Conservation (phyloP, 2,113 vertebrate species). For the Pantherophis guttatus region DNA sequence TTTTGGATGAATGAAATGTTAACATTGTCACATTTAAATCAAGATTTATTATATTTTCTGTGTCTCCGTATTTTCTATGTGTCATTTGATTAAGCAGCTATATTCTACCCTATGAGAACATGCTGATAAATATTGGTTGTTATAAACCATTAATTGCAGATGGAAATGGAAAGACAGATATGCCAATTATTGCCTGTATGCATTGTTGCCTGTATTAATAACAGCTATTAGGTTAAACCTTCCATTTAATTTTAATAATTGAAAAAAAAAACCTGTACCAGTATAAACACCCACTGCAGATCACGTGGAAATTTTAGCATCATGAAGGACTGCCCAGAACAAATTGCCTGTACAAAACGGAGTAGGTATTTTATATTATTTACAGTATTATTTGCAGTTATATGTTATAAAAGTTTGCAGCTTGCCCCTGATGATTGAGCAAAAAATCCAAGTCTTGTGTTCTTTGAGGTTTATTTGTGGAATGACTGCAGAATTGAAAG, state of each 20-base stretch:
- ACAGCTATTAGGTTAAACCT: not conserved
- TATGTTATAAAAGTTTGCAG: not conserved
- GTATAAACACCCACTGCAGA: not conserved
- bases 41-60: not conserved
- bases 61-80: not conserved
- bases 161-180: not conserved
- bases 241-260: not conserved
- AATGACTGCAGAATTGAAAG: not conserved
- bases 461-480: not conserved
- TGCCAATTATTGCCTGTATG: not conserved
- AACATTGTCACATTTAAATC: not conserved
- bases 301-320: not conserved
- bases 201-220: not conserved
- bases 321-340: not conserved
- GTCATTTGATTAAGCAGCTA: not conserved
- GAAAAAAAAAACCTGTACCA: not conserved
- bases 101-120: not conserved
- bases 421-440: not conserved
- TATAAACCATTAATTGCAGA: not conserved
- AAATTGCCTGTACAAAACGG: not conserved
- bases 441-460: not conserved
- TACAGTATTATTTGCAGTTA: not conserved
- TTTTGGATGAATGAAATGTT: not conserved
- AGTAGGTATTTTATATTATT: not conserved
- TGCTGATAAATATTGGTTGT: not conserved